A percentile compares a stretch with the other conserved stretches of the same genome.
These are phyloP conservation scores for Heteropelma amictum DNA, from an alignment of 2,888 invertebrate genomes.

Conservation along the genomic window DNA sequence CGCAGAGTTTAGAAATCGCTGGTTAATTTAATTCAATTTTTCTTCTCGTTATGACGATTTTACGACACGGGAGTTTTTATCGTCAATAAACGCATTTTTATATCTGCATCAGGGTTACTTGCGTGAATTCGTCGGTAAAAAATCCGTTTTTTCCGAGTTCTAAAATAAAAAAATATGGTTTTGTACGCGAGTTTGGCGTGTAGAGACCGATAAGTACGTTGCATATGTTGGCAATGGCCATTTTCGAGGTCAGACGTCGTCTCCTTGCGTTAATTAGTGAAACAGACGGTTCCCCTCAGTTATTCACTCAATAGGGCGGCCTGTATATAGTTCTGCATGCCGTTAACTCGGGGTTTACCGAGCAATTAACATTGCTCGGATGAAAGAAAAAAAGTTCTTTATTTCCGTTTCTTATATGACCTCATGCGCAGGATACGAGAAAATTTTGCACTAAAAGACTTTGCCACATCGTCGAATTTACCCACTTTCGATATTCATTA, in stretches of 20 bases:
- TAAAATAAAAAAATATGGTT: conserved; percentile 5
- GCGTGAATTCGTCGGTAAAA: neutral
- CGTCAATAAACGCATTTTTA: neutral
- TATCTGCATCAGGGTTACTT: neutral
- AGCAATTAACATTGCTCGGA: conserved; percentile 2
- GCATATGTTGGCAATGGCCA: conserved; percentile 16
- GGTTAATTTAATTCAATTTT: too few species aligned
- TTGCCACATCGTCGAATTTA: too few species aligned
- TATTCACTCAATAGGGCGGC: conserved; percentile 23
- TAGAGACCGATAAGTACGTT: neutral
- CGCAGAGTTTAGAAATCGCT: too few species aligned
- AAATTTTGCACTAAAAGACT: neutral
- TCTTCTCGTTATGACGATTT: neutral
- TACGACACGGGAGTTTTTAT: neutral
- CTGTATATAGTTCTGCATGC: neutral
- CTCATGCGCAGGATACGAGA: neutral
- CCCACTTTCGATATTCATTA: too few species aligned
- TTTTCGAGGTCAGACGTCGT: conserved; percentile 49
- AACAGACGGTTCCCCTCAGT: conserved; percentile 30
- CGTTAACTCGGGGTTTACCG: neutral
- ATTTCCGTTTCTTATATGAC: neutral
- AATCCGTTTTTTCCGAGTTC: neutral
- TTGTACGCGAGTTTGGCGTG: conserved; percentile 5
- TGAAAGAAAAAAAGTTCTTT: neutral
- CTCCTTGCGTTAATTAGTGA: conserved; percentile 46